Evolutionary conservation across 2,113 vertebrate species (phyloP), one percentile per base, ranked within the genome.

Genomic region (Terrapene triunguis): DNA sequence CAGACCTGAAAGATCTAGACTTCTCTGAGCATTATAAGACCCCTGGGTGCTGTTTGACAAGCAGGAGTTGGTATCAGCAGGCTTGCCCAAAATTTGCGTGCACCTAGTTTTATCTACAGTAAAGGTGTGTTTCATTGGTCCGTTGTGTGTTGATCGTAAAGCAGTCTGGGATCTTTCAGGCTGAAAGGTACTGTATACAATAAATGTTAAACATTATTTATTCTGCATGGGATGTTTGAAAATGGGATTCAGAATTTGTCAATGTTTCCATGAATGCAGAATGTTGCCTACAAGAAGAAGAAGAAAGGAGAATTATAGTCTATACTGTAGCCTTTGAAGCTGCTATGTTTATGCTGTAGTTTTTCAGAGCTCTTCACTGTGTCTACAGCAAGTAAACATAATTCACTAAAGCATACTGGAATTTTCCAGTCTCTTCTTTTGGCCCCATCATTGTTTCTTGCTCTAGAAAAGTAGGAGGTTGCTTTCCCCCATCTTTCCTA

Each of bases 401-500:
- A 80, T 12, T 21, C 32, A 17, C 8, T 16, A 1, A 79, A 6
- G 80, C 55, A 62, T 7, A 69, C 90, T 72, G n/a, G 85, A 50
- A 95, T 1, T 83, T 4, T 87, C 96, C 87, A 21, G 94, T 19
- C 3, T 5, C 38, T 93, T 32, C 84, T 35, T 11, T 32, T 0
- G 1, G 80, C 48, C 2, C 50, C 72, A 42, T 1, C 38, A 13
- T n/a, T 7, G 4, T 25, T 54, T 3, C 14, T 72, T 6, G 22
- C 2, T 65, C 90, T 3, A 0, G 32, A 27, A 27, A 24, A 44
- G 11, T 47, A 78, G 74, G 24, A 47, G 51, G 78, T 12, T 87
- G 24, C 19, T 35, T 35, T 5, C 21, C 29, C 35, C 50, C 42
- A 24, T 1, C 2, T 5, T 80, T 0, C 24, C 51, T 1, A 0